phyloP scores from a whole-genome alignment of 2,888 invertebrate genomes.

The Acleris laterana region DNA sequence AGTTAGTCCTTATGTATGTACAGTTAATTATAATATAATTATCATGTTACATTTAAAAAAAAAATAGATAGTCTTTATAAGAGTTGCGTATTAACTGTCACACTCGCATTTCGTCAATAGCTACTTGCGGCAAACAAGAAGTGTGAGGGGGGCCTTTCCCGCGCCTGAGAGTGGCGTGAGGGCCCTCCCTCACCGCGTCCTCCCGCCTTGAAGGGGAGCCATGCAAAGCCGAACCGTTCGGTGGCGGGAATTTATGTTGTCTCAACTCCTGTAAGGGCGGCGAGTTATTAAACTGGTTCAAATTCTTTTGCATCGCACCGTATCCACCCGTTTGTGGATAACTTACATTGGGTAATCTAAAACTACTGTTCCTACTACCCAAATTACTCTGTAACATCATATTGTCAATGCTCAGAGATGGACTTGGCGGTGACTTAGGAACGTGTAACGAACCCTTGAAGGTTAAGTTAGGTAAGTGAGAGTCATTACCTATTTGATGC shows the following conservation, averaged over 20 bases:
- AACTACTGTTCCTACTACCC: conserved; percentile 80
- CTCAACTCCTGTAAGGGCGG: conserved; percentile 81
- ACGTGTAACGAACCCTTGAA: conserved; percentile 84
- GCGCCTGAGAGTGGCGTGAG: conserved; percentile 75
- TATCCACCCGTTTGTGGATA: conserved; percentile 77
- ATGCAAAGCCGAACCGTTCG: conserved; percentile 84
- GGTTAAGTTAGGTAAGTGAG: conserved; percentile 81
- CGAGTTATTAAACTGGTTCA: conserved; percentile 80
- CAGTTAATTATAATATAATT: conserved; percentile 55
- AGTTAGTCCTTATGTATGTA: conserved; percentile 49
- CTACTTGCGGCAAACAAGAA: conserved; percentile 90
- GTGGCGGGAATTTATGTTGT: conserved; percentile 84
- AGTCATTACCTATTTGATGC: conserved; percentile 76
- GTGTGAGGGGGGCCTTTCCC: conserved; percentile 77
- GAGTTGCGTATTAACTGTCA: conserved; percentile 85
- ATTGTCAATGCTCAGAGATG: conserved; percentile 84
- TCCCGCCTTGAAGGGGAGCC: conserved; percentile 64
- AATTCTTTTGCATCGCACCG: conserved; percentile 86
- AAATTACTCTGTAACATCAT: conserved; percentile 80
- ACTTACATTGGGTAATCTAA: conserved; percentile 73
- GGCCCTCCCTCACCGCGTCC: conserved; percentile 55
- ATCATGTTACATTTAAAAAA: conserved; percentile 60
- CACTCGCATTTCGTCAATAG: conserved; percentile 95
- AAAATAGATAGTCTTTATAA: conserved; percentile 58
- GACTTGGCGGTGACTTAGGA: conserved; percentile 86